Percentiles rank a stretch among this genome's conserved stretches.
Conservation (phyloP, 2,797 vertebrate species). For the Erpetoichthys calabaricus region DNA sequence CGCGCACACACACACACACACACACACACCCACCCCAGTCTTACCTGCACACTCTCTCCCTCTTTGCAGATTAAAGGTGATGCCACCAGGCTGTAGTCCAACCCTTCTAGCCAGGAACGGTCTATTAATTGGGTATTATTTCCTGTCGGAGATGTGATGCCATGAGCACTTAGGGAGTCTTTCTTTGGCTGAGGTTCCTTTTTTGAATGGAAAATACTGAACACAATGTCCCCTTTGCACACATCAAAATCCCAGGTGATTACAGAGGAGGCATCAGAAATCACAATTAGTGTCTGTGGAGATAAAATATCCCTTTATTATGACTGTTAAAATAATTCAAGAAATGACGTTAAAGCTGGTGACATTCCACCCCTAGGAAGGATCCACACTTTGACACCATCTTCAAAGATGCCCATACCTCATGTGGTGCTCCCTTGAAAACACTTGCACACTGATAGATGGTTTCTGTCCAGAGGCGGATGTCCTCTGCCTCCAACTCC, state of each 20-base stretch:
- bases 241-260: conserved; percentile 98
- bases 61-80: conserved; percentile 85
- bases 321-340: no score
- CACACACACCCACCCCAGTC: no score
- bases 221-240: conserved; percentile 89
- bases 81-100: conserved; percentile 95
- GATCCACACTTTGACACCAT: no score
- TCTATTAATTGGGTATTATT: conserved; percentile 94
- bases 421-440: conserved; percentile 91
- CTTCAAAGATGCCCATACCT: conserved; percentile 45
- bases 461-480: conserved; percentile 88
- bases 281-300: conserved; percentile 72
- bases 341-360: no score
- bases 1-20: no score
- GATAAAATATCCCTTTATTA: neutral
- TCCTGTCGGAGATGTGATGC: conserved; percentile 70
- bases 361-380: no score
- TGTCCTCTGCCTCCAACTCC: conserved; percentile 84
- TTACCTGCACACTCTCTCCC: conserved; percentile 93
- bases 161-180: conserved; percentile 72
- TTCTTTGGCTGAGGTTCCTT: conserved; percentile 78
- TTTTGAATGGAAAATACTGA: conserved; percentile 95
- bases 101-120: conserved; percentile 76
- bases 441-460: conserved; percentile 96
- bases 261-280: conserved; percentile 86